Conservation (phyloP, 2,888 invertebrate genomes). For the Meiosimyza platycephala region DNA sequence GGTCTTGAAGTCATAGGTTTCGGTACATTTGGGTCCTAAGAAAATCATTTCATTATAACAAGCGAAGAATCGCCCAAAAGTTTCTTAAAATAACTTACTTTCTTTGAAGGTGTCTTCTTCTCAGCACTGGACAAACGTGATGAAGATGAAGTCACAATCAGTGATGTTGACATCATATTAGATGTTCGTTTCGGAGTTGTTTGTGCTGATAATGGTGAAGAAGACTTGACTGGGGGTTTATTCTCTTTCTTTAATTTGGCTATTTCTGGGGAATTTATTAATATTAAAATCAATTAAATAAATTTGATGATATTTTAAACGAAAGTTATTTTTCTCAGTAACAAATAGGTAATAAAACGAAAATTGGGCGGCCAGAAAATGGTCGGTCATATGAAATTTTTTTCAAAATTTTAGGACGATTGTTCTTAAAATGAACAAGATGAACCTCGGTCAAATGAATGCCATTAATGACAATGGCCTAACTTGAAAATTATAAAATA, state of each 20-base stretch:
- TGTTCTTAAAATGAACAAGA: too few relatives aligned
- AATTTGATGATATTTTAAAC: too few relatives aligned
- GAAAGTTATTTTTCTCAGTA: too few relatives aligned
- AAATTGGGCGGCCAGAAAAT: too few relatives aligned
- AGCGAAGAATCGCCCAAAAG: not conserved
- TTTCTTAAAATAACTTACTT: constrained; percentile 50
- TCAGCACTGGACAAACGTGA: constrained; percentile 61
- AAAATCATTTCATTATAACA: not conserved
- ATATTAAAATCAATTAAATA: constrained; percentile 17
- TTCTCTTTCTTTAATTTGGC: constrained; percentile 66
- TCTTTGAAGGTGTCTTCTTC: constrained; percentile 61
- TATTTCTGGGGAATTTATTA: constrained; percentile 51
- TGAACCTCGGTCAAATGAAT: too few relatives aligned
- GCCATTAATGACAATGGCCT: too few relatives aligned
- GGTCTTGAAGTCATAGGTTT: constrained; percentile 56
- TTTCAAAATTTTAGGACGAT: too few relatives aligned
- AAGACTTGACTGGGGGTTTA: constrained; percentile 68
- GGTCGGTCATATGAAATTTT: too few relatives aligned
- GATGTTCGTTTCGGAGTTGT: constrained; percentile 67
- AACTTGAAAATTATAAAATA: too few relatives aligned
- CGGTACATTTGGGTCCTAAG: constrained; percentile 54
- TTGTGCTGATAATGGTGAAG: constrained; percentile 61
- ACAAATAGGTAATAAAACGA: too few relatives aligned
- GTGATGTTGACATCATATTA: constrained; percentile 63
- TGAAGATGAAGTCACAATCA: constrained; percentile 61